Conservation (phyloP, 1,140 invertebrate species). For the Microplitis demolitor region DNA sequence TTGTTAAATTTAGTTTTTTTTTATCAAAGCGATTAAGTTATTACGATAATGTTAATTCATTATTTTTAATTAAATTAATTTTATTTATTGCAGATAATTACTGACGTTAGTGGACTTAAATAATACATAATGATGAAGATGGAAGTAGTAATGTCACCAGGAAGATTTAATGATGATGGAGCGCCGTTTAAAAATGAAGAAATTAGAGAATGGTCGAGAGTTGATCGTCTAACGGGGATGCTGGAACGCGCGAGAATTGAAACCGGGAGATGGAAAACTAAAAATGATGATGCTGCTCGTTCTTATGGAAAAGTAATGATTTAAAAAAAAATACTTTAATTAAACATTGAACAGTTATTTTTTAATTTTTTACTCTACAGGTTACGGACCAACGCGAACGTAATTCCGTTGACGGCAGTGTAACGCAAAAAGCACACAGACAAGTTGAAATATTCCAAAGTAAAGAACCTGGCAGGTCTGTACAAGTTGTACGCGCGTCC, state of each 20-base stretch:
- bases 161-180: constrained; percentile 44
- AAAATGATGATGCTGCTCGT: constrained; percentile 56
- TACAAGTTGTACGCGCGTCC: constrained; percentile 55
- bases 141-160: constrained; percentile 62
- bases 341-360: too few relatives aligned
- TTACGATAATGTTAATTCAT: neutral
- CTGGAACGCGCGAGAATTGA: constrained; percentile 62
- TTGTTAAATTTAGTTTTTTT: neutral
- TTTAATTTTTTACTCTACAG: constrained; percentile 40
- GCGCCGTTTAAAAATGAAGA: constrained; percentile 60
- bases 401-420: constrained; percentile 52
- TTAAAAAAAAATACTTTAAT: too few relatives aligned
- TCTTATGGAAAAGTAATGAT: constrained; percentile 67
- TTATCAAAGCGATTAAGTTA: too few relatives aligned
- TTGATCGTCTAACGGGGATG: constrained; percentile 62
- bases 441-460: constrained; percentile 59
- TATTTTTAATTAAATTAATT: neutral
- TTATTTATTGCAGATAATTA: neutral
- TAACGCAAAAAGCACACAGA: constrained; percentile 46
- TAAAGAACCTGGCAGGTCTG: constrained; percentile 45
- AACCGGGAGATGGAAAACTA: constrained; percentile 62
- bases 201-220: constrained; percentile 63
- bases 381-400: constrained; percentile 62
- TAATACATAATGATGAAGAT: constrained; percentile 40
- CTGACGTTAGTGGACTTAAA: neutral